These are phyloP conservation scores for Nipponia nippon DNA, from an alignment of 2,113 vertebrate genomes.

Conservation along the genomic window DNA sequence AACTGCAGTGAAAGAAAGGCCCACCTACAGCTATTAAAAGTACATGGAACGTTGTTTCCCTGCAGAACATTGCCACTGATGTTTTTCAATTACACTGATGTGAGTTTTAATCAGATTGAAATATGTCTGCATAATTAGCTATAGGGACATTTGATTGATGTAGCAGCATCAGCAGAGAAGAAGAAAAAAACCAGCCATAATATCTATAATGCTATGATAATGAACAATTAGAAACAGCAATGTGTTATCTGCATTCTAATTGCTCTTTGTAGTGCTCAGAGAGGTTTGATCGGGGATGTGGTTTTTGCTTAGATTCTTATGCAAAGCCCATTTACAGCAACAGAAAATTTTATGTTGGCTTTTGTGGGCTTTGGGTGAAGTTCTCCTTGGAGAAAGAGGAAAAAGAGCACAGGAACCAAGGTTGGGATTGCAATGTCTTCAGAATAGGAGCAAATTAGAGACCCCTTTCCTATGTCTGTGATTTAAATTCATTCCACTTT, in stretches of 20 bases:
- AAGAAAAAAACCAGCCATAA: neutral
- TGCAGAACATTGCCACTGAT: neutral
- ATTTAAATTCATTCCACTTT: neutral
- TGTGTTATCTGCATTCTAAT: conserved; percentile 29
- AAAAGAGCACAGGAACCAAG: neutral
- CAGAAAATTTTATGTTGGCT: neutral
- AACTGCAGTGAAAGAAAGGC: neutral
- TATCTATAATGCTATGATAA: conserved; percentile 41
- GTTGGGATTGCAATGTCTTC: neutral
- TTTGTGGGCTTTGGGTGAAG: neutral
- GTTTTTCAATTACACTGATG: conserved; percentile 32
- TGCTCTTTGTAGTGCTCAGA: neutral
- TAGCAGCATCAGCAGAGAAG: neutral
- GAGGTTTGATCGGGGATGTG: neutral
- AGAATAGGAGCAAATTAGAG: neutral
- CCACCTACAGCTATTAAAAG: neutral
- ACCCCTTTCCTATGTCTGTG: neutral
- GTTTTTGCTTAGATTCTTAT: neutral
- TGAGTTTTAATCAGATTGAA: conserved; percentile 46
- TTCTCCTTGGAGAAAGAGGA: neutral
- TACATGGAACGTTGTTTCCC: neutral
- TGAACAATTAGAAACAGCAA: conserved; percentile 39
- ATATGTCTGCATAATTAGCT: conserved; percentile 39
- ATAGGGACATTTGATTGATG: conserved; percentile 29
- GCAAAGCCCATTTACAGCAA: neutral